phyloP scores from a whole-genome alignment of 2,113 vertebrate genomes.

The Bolborhynchus lineola region DNA sequence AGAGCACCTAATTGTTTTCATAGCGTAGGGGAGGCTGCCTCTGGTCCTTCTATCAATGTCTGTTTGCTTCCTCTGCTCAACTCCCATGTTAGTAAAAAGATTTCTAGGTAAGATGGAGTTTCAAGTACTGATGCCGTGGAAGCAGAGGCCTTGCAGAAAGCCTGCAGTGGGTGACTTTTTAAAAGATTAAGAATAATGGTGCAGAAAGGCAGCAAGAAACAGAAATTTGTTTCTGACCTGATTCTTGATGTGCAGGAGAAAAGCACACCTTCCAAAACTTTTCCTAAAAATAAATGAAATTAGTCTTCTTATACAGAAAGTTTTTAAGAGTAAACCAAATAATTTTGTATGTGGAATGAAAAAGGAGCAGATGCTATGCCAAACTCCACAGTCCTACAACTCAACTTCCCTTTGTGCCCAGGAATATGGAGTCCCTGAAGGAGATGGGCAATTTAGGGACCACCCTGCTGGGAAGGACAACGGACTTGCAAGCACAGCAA shows the following conservation, averaged over 20 bases:
- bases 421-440: not conserved
- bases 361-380: not conserved
- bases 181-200: not conserved
- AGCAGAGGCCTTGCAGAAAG: not conserved
- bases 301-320: rapidly evolving
- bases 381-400: not conserved
- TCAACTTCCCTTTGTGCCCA: not conserved
- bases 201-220: not conserved
- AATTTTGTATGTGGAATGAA: not conserved
- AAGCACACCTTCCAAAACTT: not conserved
- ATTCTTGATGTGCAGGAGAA: not conserved
- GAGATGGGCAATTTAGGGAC: not conserved
- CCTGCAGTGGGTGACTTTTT: not conserved
- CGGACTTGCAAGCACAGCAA: not conserved
- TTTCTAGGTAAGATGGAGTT: not conserved
- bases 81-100: not conserved
- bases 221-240: not conserved
- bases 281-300: not conserved
- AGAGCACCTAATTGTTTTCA: not conserved
- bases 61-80: not conserved
- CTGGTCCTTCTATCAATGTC: not conserved
- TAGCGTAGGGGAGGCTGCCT: not conserved
- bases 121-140: not conserved
- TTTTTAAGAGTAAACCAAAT: not conserved
- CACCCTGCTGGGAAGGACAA: not conserved